These are phyloP conservation scores for Myotis vivesi DNA, from an alignment of 2,797 vertebrate species.

Conservation along the genomic window DNA sequence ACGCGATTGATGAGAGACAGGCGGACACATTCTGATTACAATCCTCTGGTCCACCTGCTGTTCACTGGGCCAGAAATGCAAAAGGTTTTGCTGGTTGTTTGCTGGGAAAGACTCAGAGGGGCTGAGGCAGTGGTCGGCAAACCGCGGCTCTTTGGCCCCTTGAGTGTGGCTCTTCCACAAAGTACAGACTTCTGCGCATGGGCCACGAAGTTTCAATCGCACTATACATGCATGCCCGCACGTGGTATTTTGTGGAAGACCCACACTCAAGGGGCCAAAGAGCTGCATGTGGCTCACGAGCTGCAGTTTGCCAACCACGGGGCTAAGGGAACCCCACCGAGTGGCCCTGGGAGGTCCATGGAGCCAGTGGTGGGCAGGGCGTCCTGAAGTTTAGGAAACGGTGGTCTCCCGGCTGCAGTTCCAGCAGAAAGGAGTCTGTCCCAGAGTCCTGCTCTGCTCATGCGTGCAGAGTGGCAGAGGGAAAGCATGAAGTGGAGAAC, in stretches of 20 bases:
- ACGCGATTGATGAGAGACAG: background rate
- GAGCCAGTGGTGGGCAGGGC: background rate
- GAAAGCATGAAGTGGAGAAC: background rate
- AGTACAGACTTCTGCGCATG: too few species aligned
- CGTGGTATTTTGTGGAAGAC: too few species aligned
- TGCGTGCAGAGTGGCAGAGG: fast-evolving
- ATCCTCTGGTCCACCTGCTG: background rate
- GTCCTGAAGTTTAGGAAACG: background rate
- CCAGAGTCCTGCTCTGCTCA: background rate
- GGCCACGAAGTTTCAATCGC: too few species aligned
- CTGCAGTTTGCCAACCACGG: too few species aligned
- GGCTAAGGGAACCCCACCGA: background rate
- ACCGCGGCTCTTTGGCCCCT: too few species aligned
- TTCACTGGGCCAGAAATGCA: background rate
- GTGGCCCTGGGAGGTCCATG: background rate
- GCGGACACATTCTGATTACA: background rate
- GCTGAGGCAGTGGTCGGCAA: background rate
- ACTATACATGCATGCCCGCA: too few species aligned
- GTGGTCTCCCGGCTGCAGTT: fast-evolving
- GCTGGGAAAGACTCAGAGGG: background rate
- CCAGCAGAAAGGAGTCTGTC: too few species aligned
- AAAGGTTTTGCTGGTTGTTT: background rate
- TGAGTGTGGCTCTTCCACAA: too few species aligned
- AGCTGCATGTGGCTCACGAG: too few species aligned
- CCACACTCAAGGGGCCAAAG: too few species aligned